A percentile compares a stretch with the other conserved stretches of the same genome.
Conservation (phyloP, 1,140 invertebrate species). For the Epicauta chinensis region DNA sequence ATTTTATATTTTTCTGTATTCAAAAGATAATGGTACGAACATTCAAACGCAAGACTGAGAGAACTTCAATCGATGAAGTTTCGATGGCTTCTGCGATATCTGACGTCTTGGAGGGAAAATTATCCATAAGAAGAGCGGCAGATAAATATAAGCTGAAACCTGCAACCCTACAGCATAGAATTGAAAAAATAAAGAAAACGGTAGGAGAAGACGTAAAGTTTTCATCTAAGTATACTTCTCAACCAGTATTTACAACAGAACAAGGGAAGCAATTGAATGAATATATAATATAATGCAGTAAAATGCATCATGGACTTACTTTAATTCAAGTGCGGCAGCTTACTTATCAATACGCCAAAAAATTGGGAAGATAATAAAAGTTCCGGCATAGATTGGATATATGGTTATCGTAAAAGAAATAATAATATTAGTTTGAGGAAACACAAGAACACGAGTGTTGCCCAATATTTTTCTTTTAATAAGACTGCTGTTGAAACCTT, state of each 20-base stretch:
- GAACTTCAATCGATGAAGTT: no score
- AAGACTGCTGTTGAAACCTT: background rate
- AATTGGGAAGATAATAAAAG: slow-evolving; percentile 1
- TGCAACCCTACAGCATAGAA: no score
- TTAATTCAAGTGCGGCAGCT: background rate
- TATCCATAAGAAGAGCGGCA: no score
- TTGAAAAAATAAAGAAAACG: no score
- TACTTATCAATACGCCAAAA: slow-evolving; percentile 7
- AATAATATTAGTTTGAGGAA: background rate
- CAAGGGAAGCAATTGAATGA: slow-evolving; percentile 3
- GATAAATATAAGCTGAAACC: no score
- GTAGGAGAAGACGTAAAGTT: no score
- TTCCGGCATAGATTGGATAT: background rate
- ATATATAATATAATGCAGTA: slow-evolving; percentile 15
- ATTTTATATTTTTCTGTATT: no score
- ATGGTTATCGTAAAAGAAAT: background rate
- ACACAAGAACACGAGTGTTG: background rate
- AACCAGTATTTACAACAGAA: slow-evolving; percentile 5
- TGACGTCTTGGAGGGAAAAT: no score
- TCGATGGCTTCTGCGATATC: no score
- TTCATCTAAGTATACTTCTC: no score
- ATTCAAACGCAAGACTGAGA: no score
- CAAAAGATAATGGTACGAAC: no score
- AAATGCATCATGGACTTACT: slow-evolving; percentile 12
- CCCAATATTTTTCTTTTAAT: background rate